Conservation (phyloP, 1,140 invertebrate genomes). For the Drosophila pseudoananassae region DNA sequence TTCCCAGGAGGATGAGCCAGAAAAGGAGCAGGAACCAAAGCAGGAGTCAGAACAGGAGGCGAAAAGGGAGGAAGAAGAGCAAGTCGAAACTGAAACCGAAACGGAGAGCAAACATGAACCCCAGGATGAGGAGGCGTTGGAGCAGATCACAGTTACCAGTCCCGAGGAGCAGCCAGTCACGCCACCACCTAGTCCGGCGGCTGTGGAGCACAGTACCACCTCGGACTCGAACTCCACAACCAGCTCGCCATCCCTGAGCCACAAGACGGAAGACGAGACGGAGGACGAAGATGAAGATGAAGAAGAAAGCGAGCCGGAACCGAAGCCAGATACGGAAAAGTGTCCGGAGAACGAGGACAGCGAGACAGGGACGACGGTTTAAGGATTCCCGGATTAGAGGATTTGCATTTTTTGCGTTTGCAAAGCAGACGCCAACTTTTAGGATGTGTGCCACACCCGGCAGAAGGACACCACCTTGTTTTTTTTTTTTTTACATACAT, state of each 20-base stretch:
- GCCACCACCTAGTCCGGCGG: constrained; percentile 4
- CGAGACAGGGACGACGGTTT: constrained; percentile 53
- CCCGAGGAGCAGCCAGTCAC: constrained; percentile 22
- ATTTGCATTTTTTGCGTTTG: constrained; percentile 49
- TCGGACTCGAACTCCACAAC: constrained; percentile 8
- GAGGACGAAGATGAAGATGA: neutral
- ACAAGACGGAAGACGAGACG: neutral
- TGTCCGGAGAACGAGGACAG: neutral
- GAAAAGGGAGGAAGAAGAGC: neutral
- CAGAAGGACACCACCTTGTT: constrained; percentile 36
- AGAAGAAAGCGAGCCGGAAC: neutral
- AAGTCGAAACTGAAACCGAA: neutral
- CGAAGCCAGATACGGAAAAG: neutral
- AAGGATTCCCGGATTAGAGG: neutral
- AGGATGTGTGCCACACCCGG: constrained; percentile 3
- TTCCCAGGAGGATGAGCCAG: neutral
- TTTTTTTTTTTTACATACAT: constrained; percentile 26
- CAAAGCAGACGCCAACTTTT: constrained; percentile 34
- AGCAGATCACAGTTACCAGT: constrained; percentile 9
- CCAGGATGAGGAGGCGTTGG: neutral
- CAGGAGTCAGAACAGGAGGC: neutral
- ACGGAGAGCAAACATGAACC: neutral
- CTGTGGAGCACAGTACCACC: constrained; percentile 1
- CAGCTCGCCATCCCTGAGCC: neutral
- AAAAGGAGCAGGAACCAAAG: neutral